phyloP scores from a whole-genome alignment of 2,888 invertebrate genomes.

The Andrena chrysosceles region DNA sequence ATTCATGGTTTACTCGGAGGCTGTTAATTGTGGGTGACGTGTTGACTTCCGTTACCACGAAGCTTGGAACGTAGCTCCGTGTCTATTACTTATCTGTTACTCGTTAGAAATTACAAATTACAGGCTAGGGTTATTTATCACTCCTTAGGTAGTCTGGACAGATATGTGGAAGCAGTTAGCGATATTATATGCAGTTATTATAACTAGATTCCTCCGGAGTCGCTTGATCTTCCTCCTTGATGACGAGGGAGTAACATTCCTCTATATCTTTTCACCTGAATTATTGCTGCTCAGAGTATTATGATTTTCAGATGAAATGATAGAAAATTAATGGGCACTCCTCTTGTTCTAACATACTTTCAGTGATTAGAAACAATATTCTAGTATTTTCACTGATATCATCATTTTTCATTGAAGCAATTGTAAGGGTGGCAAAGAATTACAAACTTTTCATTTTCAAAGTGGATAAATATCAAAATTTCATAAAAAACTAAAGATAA shows the following conservation, averaged over 20 bases:
- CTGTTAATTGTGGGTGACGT: constrained; percentile 6
- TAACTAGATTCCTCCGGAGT: constrained; percentile 7
- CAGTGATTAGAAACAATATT: too few relatives aligned
- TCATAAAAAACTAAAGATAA: too few relatives aligned
- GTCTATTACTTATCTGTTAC: constrained; percentile 1
- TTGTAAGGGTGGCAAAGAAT: too few relatives aligned
- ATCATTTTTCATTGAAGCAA: too few relatives aligned
- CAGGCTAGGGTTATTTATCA: constrained; percentile 1
- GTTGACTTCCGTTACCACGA: constrained; percentile 2
- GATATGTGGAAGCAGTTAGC: neutral
- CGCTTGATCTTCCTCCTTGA: neutral
- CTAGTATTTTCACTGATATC: too few relatives aligned
- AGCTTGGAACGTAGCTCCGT: neutral
- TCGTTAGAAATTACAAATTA: constrained; percentile 9
- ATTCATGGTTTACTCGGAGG: neutral
- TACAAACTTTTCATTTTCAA: too few relatives aligned
- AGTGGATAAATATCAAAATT: too few relatives aligned
- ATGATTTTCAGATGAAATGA: neutral
- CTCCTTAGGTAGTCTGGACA: neutral
- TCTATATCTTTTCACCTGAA: neutral
- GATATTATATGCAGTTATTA: constrained; percentile 8
- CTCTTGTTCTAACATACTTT: too few relatives aligned
- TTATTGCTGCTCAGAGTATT: neutral
- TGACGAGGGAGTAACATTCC: neutral
- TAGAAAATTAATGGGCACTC: too few relatives aligned